Evolutionary conservation across 2,113 vertebrate species (phyloP).

Genomic region (Entelurus aequoreus): DNA sequence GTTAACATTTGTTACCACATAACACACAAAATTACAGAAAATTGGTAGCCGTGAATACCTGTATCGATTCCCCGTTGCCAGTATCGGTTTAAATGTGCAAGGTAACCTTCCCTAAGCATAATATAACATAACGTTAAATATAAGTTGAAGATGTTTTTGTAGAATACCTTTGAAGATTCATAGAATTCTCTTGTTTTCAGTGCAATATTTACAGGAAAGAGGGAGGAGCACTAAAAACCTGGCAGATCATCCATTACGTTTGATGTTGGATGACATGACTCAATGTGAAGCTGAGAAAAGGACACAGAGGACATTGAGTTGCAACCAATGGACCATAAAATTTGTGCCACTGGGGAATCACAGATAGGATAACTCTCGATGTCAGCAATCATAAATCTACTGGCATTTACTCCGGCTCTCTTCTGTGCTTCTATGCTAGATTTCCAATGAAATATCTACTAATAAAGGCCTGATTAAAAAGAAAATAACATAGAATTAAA

Average conservation of each 20-base stretch:
- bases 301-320: constrained; percentile 10
- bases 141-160: too few relatives aligned
- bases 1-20: too few relatives aligned
- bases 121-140: too few relatives aligned
- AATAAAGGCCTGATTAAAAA: too few relatives aligned
- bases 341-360: constrained; percentile 1
- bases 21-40: too few relatives aligned
- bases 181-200: too few relatives aligned
- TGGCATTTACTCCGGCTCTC: constrained; percentile 8
- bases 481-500: too few relatives aligned
- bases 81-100: too few relatives aligned
- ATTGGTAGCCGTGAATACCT: too few relatives aligned
- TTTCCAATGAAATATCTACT: neutral
- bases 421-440: neutral
- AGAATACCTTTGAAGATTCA: too few relatives aligned
- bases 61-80: too few relatives aligned
- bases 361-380: constrained; percentile 24
- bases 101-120: too few relatives aligned
- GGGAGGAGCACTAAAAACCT: neutral
- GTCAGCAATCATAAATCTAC: constrained; percentile 54
- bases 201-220: neutral
- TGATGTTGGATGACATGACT: constrained; percentile 5
- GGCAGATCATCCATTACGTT: constrained; percentile 12
- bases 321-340: constrained; percentile 11
- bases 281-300: constrained; percentile 13